Evolutionary conservation across 2,113 vertebrate species (phyloP), one percentile per base, ranked within the genome.

Genomic region (Dunckerocampus dactyliophorus): DNA sequence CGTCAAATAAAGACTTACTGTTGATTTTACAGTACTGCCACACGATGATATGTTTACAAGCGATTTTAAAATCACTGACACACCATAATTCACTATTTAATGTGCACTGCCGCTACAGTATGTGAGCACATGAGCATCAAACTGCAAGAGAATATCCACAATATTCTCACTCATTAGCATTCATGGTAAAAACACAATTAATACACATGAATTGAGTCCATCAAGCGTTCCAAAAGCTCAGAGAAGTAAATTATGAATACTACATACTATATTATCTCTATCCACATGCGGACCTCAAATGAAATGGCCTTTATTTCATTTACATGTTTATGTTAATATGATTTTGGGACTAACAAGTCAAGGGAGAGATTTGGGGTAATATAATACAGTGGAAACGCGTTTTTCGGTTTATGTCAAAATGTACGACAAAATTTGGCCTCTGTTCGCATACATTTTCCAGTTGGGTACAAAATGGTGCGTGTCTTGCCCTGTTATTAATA

Each of bases 71-170:
- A 70, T 57, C 63, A 61, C 48, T 81, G 67, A 81, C 74, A 67
- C 75, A 75, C 56, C 48, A 71, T 68, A 60, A 81, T 75, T 67
- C 53, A 81, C 79, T 68, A 83, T 76, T 81, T 63, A 71, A 47
- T 24, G 21, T 47, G 42, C 72, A 37, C n/a, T 56, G 58, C 59
- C 59, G 67, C 63, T 82, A 15, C 34, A 56, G n/a, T 55, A 79
- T 76, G 53, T 71, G 64, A 62, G 45, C 48, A 67, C 60, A 50
- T 69, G 48, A 65, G 31, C 71, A 72, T 79, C 72, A 75, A 72
- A 70, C 43, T 2, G 9, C 19, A 42, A 47, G 16, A 47, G 72
- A 72, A 73, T 56, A 71, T 34, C 55, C 69, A 19, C 34, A 24
- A 57, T 52, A 74, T 76, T 73, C 31, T 39, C 54, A 76, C 67